Percentiles rank a stretch among this genome's conserved stretches.
These are phyloP conservation scores for Philereme transversata DNA, from an alignment of 2,888 invertebrate genomes.

Conservation along the genomic window DNA sequence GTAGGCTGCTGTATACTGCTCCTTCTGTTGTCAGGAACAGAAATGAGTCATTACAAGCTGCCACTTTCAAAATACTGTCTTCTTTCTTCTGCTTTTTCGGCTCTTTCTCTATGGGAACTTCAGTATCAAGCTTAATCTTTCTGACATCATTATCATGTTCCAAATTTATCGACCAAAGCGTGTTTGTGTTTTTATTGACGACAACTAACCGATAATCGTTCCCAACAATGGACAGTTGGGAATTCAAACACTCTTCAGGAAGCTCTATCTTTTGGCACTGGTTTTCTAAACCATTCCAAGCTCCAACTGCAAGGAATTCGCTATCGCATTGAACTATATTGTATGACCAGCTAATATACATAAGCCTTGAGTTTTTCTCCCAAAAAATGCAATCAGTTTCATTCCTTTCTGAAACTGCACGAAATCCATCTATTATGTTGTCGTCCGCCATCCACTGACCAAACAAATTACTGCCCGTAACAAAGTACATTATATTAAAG, in stretches of 20 bases:
- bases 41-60: conserved; percentile 51
- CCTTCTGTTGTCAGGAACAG: conserved; percentile 60
- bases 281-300: conserved; percentile 55
- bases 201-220: conserved; percentile 63
- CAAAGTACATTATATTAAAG: conserved; percentile 46
- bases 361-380: conserved; percentile 43
- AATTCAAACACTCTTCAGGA: conserved; percentile 47
- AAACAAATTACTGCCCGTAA: conserved; percentile 72
- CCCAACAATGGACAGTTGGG: conserved; percentile 53
- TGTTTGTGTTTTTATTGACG: conserved; percentile 46
- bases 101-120: conserved; percentile 45
- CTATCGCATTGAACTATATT: conserved; percentile 59
- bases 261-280: conserved; percentile 50
- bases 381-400: conserved; percentile 36
- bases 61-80: conserved; percentile 52
- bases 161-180: conserved; percentile 57
- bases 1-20: conserved; percentile 79
- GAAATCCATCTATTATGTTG: conserved; percentile 51
- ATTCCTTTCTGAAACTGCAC: conserved; percentile 34
- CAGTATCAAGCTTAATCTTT: conserved; percentile 49
- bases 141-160: conserved; percentile 46
- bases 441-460: conserved; percentile 66
- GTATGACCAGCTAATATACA: conserved; percentile 69
- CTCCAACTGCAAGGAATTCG: conserved; percentile 60
- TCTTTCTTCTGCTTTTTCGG: conserved; percentile 48